phyloP scores from a whole-genome alignment of 2,888 invertebrate genomes.

The Alviniconcha strummeri region DNA sequence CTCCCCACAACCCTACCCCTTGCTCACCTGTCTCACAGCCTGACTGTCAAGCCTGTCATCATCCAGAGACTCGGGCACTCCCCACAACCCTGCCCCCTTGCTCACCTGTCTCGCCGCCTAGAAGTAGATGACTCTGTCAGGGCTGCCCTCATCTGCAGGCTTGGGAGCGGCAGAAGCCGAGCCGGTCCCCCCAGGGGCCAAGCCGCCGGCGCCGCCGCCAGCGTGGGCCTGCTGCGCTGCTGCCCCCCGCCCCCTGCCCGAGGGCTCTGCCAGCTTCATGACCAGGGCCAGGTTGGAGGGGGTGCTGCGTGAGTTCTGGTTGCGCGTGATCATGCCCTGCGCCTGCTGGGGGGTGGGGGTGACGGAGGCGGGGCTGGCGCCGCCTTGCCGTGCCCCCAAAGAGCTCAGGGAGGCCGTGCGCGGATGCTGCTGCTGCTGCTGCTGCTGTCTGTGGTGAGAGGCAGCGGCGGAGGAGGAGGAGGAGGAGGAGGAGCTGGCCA shows the following conservation, averaged over 20 bases:
- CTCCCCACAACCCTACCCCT: no score
- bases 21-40: no score
- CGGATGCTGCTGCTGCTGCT: constrained; percentile 24
- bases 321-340: constrained; percentile 31
- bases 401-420: constrained; percentile 27
- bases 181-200: neutral
- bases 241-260: constrained; percentile 32
- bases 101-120: constrained; percentile 27
- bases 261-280: constrained; percentile 64
- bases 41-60: no score
- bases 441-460: constrained; percentile 10
- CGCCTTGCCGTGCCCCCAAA: neutral
- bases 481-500: constrained; percentile 23
- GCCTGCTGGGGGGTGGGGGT: constrained; percentile 40
- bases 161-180: neutral
- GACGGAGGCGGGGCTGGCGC: constrained; percentile 31
- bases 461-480: neutral
- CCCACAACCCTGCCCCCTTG: no score
- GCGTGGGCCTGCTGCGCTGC: no score
- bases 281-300: constrained; percentile 49
- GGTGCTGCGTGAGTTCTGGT: constrained; percentile 44
- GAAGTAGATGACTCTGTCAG: constrained; percentile 55
- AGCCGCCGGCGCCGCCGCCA: neutral
- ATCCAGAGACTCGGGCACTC: no score
- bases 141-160: constrained; percentile 11